A percentile compares a stretch with the other conserved stretches of the same genome.
phyloP scores from a whole-genome alignment of 23 tunicate genomes.

The Diplosoma virens region DNA sequence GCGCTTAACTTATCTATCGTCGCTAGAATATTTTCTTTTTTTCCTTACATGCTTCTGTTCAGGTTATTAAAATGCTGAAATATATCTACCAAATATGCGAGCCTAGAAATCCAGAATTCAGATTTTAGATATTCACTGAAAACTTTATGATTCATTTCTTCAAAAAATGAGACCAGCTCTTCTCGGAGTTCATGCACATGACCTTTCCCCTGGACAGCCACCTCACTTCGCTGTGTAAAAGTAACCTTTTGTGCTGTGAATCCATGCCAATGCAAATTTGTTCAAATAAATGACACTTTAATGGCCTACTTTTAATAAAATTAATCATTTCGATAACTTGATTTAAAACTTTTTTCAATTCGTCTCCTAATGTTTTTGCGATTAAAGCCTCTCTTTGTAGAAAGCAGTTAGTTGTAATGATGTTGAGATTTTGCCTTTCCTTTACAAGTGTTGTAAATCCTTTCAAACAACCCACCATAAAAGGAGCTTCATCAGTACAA shows the following conservation, averaged over 20 bases:
- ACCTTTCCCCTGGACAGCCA: constrained; percentile 6
- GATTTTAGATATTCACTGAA: neutral
- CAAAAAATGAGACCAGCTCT: neutral
- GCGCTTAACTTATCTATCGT: neutral
- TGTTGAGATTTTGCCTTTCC: neutral
- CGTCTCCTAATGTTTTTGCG: neutral
- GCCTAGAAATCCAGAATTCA: constrained; percentile 1
- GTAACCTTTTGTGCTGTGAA: neutral
- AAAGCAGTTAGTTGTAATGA: neutral
- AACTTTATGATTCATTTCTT: neutral
- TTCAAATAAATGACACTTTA: neutral
- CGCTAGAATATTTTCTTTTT: neutral
- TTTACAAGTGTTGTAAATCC: neutral
- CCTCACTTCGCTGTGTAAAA: neutral
- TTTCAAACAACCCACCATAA: neutral
- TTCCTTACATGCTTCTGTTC: constrained; percentile 8
- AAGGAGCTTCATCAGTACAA: constrained; percentile 3
- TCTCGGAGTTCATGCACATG: neutral
- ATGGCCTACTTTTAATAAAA: neutral
- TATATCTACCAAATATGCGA: neutral
- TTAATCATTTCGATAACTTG: neutral
- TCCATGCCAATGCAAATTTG: neutral
- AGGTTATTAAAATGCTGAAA: neutral
- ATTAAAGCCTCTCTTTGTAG: neutral
- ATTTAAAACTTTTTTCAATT: neutral